A percentile compares a stretch with the other conserved stretches of the same genome.
phyloP scores from a whole-genome alignment of 2,888 invertebrate genomes.

The Holacanthella duospinosa region DNA sequence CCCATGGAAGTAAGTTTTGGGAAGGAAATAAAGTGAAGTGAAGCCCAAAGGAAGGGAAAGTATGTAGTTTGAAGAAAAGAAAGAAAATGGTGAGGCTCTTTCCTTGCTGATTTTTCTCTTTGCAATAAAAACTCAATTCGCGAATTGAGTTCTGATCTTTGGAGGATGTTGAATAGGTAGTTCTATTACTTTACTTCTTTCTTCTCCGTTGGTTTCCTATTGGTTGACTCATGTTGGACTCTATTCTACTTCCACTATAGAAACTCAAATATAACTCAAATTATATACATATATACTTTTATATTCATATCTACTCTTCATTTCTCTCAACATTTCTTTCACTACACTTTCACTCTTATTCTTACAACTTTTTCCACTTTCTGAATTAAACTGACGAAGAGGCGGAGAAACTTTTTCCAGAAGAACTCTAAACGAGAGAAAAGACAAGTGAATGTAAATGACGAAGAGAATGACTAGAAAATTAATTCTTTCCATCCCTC shows the following conservation, averaged over 20 bases:
- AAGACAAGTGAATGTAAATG: conserved; percentile 1
- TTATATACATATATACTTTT: background rate
- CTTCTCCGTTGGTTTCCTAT: background rate
- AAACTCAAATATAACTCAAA: background rate
- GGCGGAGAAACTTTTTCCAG: background rate
- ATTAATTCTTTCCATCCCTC: background rate
- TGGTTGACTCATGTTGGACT: background rate
- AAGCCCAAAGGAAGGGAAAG: background rate
- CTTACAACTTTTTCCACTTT: background rate
- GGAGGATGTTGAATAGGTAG: conserved; percentile 4
- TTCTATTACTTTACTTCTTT: conserved; percentile 4
- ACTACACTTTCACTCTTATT: background rate
- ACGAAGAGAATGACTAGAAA: background rate
- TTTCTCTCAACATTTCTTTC: background rate
- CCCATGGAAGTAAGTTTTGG: no score
- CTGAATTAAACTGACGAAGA: background rate
- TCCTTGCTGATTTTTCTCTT: background rate
- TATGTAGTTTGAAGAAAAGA: background rate
- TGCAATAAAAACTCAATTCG: conserved; percentile 10
- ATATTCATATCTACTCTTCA: background rate
- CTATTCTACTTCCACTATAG: background rate
- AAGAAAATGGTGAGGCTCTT: conserved; percentile 1
- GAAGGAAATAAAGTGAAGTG: background rate
- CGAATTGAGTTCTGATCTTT: background rate
- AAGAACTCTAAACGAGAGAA: background rate